A percentile compares a stretch with the other conserved stretches of the same genome.
phyloP scores from a whole-genome alignment of 2,797 vertebrate genomes.

The Myiotriccus ornatus region DNA sequence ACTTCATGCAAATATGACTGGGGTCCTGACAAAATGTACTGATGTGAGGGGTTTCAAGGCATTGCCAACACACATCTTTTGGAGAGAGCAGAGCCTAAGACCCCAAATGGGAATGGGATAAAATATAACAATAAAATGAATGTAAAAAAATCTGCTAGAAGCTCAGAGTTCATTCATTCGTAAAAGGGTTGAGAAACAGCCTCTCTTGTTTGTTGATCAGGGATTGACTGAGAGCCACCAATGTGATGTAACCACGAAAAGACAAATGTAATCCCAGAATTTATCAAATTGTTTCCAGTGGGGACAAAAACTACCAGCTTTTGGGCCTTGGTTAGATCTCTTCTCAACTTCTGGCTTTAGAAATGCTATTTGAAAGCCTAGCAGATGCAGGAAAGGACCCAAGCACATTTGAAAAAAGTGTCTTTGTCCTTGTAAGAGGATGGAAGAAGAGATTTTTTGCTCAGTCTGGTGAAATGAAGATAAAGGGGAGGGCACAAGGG shows the following conservation, averaged over 20 bases:
- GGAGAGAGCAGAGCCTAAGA: background rate
- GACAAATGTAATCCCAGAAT: background rate
- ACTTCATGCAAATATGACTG: background rate
- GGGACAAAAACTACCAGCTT: background rate
- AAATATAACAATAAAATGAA: background rate
- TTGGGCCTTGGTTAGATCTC: background rate
- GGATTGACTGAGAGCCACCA: background rate
- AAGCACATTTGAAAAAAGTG: background rate
- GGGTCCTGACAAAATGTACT: background rate
- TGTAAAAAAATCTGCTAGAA: background rate
- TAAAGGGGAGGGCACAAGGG: background rate
- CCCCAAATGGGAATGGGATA: background rate
- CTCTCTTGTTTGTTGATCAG: background rate
- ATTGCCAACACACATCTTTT: background rate
- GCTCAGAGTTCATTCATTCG: background rate
- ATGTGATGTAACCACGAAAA: background rate
- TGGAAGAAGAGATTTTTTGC: background rate
- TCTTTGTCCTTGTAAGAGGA: background rate
- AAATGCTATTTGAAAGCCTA: background rate
- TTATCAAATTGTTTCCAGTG: background rate
- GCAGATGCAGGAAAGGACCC: background rate
- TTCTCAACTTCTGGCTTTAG: background rate
- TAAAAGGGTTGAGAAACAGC: background rate
- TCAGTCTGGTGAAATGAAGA: background rate
- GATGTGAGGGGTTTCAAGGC: background rate